Base-by-base conservation (phyloP, 2,113 vertebrate species). In the Thalassarche chlororhynchos region DNA sequence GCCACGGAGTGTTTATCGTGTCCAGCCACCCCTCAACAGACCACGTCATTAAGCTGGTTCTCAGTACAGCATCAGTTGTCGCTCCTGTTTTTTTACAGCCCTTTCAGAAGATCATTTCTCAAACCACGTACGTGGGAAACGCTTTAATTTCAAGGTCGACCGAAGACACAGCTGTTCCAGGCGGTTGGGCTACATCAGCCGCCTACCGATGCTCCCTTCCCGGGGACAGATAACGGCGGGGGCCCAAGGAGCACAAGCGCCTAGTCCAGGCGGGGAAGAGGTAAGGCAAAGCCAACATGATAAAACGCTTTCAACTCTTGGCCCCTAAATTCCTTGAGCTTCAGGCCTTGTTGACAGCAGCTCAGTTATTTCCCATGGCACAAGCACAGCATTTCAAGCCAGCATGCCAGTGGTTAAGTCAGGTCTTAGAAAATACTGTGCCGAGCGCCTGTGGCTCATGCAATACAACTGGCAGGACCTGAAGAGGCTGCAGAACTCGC, bases 1-100 rank as follows among this genome's bases (percentile, higher is more conserved):
- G 57, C 29, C 34, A 51, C 13, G 5, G 7, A 15, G 36, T 0
- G 5, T 52, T 55, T 31, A 18, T 6, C 1, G 1, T 5, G 6
- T 19, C 46, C 3, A 1, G 17, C 19, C 51, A 14, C 17, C 47
- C 20, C 52, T 11, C 42, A 36, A 11, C 52, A 9, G 1, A 2
- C 19, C 10, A 8, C 3, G 4, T 6, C 29, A 4, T 12, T 44
- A 4, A 23, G 25, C 46, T 46, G 46, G 46, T 46, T 46, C 46
- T 36, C 20, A 7, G 7, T 9, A 40, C 12, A 7, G 5, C 12
- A 1, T 12, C 18, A 40, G 20, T 7, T 36, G 29, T 11, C 19
- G 0, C 12, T 13, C 0, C 1, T 32, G 10, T 3, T 9, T 19
- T 76, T 36, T 47, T 9, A 38, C 11, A 49, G 34, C 24, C 32